A percentile compares a stretch with the other conserved stretches of the same genome.
Evolutionary conservation across 1,140 invertebrate species (phyloP).

Genomic region (Eulimnadia texana): DNA sequence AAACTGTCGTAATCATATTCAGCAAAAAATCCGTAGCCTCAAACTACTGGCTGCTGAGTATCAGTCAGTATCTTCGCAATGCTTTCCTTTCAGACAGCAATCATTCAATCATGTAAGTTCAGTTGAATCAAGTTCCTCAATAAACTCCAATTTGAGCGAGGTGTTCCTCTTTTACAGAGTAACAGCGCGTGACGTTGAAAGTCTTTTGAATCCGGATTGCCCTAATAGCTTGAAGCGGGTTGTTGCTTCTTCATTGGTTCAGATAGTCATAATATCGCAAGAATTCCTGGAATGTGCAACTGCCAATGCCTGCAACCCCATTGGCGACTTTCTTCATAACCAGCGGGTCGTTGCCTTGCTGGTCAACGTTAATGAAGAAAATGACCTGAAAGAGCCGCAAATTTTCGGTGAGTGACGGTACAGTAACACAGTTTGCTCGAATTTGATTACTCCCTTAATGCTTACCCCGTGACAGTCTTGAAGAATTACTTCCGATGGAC

Average conservation of each 20-base stretch:
- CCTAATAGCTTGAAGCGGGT: not conserved
- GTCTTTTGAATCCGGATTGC: not conserved
- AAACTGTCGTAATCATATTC: not conserved
- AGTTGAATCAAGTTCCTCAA: too few species aligned
- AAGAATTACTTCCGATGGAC: not conserved
- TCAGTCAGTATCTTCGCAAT: not conserved
- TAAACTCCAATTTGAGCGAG: too few species aligned
- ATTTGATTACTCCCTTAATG: too few species aligned
- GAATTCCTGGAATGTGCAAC: not conserved
- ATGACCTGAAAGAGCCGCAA: not conserved
- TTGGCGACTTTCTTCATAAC: not conserved
- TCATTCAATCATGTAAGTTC: too few species aligned
- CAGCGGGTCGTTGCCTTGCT: not conserved
- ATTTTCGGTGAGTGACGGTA: too few species aligned
- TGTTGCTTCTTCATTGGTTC: not conserved
- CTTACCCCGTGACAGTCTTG: too few species aligned
- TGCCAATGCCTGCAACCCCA: not conserved
- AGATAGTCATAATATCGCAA: not conserved
- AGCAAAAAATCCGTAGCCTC: not conserved
- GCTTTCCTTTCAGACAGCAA: not conserved
- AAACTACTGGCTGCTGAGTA: not conserved
- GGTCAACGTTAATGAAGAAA: not conserved
- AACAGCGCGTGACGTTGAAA: not conserved
- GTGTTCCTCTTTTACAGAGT: not conserved
- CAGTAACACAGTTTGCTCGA: too few species aligned